Base-by-base conservation (phyloP, 2,797 vertebrate species). In the Danio tinwini region DNA sequence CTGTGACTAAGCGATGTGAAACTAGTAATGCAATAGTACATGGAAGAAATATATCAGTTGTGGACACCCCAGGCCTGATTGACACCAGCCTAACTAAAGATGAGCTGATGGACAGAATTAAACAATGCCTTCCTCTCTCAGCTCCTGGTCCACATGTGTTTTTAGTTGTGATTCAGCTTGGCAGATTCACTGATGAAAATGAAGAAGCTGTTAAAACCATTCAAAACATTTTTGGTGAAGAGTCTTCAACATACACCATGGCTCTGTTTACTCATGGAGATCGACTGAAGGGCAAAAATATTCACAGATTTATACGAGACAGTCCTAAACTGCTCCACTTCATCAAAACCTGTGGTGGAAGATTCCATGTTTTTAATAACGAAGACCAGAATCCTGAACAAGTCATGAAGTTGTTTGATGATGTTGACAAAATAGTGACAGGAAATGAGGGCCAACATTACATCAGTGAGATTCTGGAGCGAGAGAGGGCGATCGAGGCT, bases 51-150 rank as follows among this genome's bases (percentile, higher is more conserved):
- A 3, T 79, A 16, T 59, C 50, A 14, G 72, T 80, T 14, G 80
- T 76, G 70, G 72, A 83, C 19, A 59, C 72, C 0, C 76, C 76
- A 5, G 76, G 81, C 5, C 21, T 83, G 21, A 80, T 59, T 71
- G 64, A 83, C 13, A 75, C 63, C 13, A n/a, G 6, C 0, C 10
- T 49, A 12, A 2, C n/a, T 42, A 44, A 58, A 6, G 58, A 37
- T 2, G 42, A 75, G 12, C 42, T 52, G n/a, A 8, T 9, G 0
- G 0, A 59, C 7, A 70, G 12, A 53, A 71, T 76, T 53, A 80
- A 80, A 55, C 7, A 0, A 1, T 69, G 71, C 13, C 21, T 69
- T 45, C 21, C 2, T 12, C 61, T 80, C 29, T 79, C 42, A 62
- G 56, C 75, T 50, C 73, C 68, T 4, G 65, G 76, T 16, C 68